Evolutionary conservation across 1,140 invertebrate species (phyloP).

Genomic region (Araneus ventricosus): DNA sequence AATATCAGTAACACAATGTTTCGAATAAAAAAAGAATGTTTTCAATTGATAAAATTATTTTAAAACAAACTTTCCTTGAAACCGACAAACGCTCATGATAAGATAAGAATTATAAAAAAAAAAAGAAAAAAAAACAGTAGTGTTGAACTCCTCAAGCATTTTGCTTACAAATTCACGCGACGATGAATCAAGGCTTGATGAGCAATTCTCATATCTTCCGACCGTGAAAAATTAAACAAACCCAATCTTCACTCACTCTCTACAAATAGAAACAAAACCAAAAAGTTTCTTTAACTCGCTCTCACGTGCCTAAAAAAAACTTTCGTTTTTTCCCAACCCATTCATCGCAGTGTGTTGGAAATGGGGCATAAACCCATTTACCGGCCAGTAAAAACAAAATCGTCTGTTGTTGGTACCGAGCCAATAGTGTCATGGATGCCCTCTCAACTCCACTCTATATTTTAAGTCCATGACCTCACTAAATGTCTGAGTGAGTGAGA

Average conservation of each 20-base stretch:
- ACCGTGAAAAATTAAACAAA: not conserved
- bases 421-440: constrained; percentile 34
- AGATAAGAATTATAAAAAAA: too few species aligned
- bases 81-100: too few species aligned
- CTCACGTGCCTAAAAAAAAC: not conserved
- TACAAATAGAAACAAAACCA: constrained; percentile 1
- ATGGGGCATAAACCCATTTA: not conserved
- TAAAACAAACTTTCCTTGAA: too few species aligned
- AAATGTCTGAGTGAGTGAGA: not conserved
- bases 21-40: too few species aligned
- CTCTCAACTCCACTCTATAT: not conserved
- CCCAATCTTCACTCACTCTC: not conserved
- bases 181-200: not conserved
- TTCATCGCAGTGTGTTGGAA: not conserved
- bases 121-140: too few species aligned
- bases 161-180: not conserved
- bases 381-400: not conserved
- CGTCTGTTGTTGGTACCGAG: not conserved
- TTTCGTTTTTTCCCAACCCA: not conserved
- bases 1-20: too few species aligned
- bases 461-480: constrained; percentile 6
- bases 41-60: too few species aligned
- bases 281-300: not conserved
- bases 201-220: not conserved
- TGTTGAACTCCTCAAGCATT: not conserved